Evolutionary conservation across 2,797 vertebrate genomes (phyloP).

Genomic region (Ctenopoma kingsleyae): DNA sequence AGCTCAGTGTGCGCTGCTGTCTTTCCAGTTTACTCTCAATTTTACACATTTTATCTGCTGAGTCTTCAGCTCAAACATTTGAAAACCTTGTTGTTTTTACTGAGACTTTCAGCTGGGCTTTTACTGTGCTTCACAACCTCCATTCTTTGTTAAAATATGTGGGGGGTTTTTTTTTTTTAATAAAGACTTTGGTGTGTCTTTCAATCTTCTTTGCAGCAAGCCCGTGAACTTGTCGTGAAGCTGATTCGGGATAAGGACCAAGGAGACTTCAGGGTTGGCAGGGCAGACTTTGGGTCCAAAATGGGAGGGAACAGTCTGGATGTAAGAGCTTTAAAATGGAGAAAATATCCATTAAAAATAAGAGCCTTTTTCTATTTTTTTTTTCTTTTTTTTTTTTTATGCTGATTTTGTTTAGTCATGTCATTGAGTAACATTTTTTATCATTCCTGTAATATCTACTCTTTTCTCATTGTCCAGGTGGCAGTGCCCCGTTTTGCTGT

Average conservation of each 20-base stretch:
- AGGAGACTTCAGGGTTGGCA: constrained; percentile 92
- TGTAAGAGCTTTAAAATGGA: too few relatives aligned
- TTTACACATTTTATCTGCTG: constrained; percentile 60
- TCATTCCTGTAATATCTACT: background rate
- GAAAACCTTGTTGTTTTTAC: constrained; percentile 22
- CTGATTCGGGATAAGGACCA: constrained; percentile 98
- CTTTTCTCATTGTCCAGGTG: constrained; percentile 81
- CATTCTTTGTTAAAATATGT: background rate
- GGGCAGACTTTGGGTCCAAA: constrained; percentile 93
- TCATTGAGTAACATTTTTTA: background rate
- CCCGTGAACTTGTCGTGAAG: constrained; percentile 96
- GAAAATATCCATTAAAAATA: too few relatives aligned
- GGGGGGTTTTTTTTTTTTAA: background rate
- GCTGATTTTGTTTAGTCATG: background rate
- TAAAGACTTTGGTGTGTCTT: background rate
- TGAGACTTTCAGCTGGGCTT: background rate
- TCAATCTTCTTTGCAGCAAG: constrained; percentile 90
- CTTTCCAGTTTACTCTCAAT: constrained; percentile 50
- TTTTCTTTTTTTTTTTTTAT: background rate
- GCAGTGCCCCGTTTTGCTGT: constrained; percentile 97
- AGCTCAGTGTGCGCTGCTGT: constrained; percentile 11
- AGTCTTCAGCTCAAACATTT: constrained; percentile 13
- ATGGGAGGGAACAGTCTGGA: constrained; percentile 95
- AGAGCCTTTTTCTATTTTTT: background rate
- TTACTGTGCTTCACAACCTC: background rate